Conservation (phyloP, 2,888 invertebrate species). For the Boloria euphrosyne region DNA sequence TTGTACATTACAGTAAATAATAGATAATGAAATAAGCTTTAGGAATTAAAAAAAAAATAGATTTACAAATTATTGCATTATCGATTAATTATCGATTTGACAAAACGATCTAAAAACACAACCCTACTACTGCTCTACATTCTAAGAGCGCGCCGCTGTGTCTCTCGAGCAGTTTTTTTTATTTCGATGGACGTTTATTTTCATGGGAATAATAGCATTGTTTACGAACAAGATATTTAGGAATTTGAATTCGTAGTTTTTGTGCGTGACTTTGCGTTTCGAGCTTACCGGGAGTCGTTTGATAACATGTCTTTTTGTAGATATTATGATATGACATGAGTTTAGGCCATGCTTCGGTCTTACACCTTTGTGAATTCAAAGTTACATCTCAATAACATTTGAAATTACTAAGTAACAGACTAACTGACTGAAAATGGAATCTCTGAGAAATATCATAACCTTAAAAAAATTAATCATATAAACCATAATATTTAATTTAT, state of each 20-base stretch:
- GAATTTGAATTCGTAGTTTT: conserved; percentile 64
- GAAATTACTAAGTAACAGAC: too few species aligned
- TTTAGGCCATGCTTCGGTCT: background rate
- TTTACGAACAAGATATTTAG: conserved; percentile 75
- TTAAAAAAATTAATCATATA: too few species aligned
- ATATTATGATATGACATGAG: conserved; percentile 4
- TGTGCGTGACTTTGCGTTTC: conserved; percentile 65
- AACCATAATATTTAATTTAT: too few species aligned
- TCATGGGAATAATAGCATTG: conserved; percentile 74
- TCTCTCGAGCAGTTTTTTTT: conserved; percentile 60
- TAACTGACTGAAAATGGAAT: too few species aligned
- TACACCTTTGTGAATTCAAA: background rate
- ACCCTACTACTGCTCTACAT: conserved; percentile 63
- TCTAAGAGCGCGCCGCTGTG: conserved; percentile 57
- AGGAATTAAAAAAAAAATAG: too few species aligned
- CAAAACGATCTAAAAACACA: conserved; percentile 39
- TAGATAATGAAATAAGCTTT: too few species aligned
- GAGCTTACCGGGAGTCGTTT: conserved; percentile 33
- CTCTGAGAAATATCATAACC: too few species aligned
- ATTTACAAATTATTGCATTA: background rate
- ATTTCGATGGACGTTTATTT: conserved; percentile 69
- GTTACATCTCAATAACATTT: background rate
- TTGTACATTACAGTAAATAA: too few species aligned
- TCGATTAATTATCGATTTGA: conserved; percentile 1
- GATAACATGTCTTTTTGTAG: conserved; percentile 27